Percentiles rank a stretch among this genome's conserved stretches.
These are phyloP conservation scores for Oegoconia quadripuncta DNA, from an alignment of 2,888 invertebrate genomes.

Conservation along the genomic window DNA sequence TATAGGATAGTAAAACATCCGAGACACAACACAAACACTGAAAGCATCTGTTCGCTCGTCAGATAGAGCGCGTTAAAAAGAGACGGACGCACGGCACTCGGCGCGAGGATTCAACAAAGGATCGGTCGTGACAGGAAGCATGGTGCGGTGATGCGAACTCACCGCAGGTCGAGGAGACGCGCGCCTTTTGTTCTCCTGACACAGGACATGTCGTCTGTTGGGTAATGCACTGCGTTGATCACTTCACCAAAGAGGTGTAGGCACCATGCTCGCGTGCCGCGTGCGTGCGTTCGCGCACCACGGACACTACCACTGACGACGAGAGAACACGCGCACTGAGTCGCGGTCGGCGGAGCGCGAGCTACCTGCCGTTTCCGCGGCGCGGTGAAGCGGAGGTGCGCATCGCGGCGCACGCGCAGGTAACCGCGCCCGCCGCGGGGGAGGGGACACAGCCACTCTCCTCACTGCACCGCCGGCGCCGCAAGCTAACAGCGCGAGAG, in stretches of 20 bases:
- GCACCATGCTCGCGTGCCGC: constrained; percentile 61
- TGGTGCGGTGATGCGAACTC: constrained; percentile 59
- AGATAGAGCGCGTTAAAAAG: constrained; percentile 62
- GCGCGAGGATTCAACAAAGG: constrained; percentile 68
- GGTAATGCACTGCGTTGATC: constrained; percentile 56
- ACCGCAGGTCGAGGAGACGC: constrained; percentile 77
- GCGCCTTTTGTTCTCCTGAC: constrained; percentile 74
- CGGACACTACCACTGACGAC: constrained; percentile 74
- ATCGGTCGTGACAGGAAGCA: constrained; percentile 63
- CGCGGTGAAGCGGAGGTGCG: constrained; percentile 70
- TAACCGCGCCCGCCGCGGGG: constrained; percentile 41
- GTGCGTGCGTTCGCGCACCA: constrained; percentile 64
- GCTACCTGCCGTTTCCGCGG: constrained; percentile 70
- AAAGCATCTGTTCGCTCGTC: constrained; percentile 44
- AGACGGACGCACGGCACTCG: constrained; percentile 64
- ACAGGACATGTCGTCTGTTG: constrained; percentile 72
- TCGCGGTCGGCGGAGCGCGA: constrained; percentile 49
- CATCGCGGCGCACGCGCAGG: constrained; percentile 73
- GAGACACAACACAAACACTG: constrained; percentile 44
- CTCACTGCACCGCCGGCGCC: constrained; percentile 26
- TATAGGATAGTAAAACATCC: constrained; percentile 26
- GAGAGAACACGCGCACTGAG: constrained; percentile 77
- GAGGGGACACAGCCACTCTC: constrained; percentile 38
- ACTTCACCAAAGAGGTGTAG: constrained; percentile 65
- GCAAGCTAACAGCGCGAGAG: constrained; percentile 26